Percentiles rank a stretch among this genome's conserved stretches.
These are phyloP conservation scores for Ornithorhynchus anatinus DNA, from an alignment of 2,113 vertebrate genomes.

Conservation along the genomic window DNA sequence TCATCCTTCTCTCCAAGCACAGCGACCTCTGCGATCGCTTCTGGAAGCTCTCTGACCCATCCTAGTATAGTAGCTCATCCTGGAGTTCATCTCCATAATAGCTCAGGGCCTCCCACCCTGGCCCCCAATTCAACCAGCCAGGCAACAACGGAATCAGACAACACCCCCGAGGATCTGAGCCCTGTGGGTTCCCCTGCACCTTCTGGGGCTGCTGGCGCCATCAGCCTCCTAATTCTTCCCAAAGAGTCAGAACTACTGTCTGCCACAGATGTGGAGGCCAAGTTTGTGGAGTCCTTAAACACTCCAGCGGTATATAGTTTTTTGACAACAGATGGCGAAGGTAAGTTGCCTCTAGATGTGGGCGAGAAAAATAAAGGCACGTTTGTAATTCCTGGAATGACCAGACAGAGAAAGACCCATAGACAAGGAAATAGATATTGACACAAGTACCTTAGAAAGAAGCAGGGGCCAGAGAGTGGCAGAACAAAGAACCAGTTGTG, in stretches of 20 bases:
- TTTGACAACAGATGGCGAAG: slow-evolving; percentile 10
- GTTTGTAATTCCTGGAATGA: no score
- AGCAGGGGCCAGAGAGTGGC: no score
- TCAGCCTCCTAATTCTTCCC: slow-evolving; percentile 24
- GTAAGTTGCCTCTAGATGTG: not conserved
- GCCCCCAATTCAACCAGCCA: not conserved
- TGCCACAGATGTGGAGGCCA: not conserved
- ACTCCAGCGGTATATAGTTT: slow-evolving; percentile 37
- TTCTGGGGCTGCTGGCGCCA: not conserved
- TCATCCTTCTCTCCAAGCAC: no score
- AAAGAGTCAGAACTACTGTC: slow-evolving; percentile 29
- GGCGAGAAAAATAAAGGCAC: no score
- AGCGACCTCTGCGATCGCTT: not conserved
- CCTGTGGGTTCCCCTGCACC: not conserved
- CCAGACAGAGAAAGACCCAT: no score
- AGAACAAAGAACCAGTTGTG: no score
- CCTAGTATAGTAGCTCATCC: not conserved
- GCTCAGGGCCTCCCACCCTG: not conserved
- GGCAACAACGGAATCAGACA: not conserved
- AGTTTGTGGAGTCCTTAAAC: slow-evolving; percentile 46
- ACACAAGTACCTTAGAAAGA: no score
- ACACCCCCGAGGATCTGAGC: not conserved
- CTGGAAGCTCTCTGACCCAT: not conserved
- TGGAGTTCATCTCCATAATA: not conserved
- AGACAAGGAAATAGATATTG: no score